A percentile compares a stretch with the other conserved stretches of the same genome.
Conservation (phyloP, 2,797 vertebrate genomes). For the Macropus fuliginosus region DNA sequence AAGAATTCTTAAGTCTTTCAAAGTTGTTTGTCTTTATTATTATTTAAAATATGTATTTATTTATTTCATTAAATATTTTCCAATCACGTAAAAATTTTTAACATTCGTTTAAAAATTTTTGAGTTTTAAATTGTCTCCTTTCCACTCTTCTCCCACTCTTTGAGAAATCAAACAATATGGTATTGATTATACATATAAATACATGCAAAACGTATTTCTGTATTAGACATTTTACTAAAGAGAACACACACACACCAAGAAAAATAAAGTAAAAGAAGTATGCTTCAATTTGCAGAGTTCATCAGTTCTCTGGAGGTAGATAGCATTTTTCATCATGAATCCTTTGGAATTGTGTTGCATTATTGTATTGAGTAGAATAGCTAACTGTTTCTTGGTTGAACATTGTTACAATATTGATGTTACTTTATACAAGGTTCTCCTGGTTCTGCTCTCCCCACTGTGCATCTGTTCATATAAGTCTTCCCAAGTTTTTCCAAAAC, state of each 20-base stretch:
- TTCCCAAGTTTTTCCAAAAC: background rate
- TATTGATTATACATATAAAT: background rate
- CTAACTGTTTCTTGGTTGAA: background rate
- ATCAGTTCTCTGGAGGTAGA: background rate
- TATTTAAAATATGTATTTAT: background rate
- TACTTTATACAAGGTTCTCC: background rate
- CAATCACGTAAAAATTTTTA: background rate
- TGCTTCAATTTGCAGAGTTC: background rate
- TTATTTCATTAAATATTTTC: background rate
- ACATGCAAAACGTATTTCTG: background rate
- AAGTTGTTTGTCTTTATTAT: background rate
- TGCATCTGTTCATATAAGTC: background rate
- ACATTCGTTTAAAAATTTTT: background rate
- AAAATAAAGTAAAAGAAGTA: background rate
- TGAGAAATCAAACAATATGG: background rate
- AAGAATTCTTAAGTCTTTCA: background rate
- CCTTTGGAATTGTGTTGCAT: background rate
- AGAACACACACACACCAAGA: background rate
- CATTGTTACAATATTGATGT: background rate
- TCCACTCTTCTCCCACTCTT: background rate
- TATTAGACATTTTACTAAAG: background rate
- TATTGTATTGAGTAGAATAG: background rate
- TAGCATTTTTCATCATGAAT: background rate
- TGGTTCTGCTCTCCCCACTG: background rate
- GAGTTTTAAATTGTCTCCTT: background rate